These are phyloP conservation scores for Probaryconus sp. DNA, from an alignment of 1,140 invertebrate species.

Conservation along the genomic window DNA sequence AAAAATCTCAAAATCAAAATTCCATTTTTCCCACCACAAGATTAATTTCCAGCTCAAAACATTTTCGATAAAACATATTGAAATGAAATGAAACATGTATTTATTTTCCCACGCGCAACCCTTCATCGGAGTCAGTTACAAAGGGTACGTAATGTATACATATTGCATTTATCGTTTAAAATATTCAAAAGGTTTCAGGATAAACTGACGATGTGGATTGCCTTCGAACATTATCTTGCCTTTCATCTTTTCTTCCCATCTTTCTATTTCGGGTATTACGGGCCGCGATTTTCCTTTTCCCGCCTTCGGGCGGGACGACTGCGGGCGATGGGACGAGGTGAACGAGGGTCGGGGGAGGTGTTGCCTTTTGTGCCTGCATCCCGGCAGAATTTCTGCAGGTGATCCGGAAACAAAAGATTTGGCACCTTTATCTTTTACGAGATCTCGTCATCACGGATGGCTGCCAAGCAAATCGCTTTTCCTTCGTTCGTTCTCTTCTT, in stretches of 20 bases:
- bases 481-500: no score
- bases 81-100: no score
- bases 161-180: slow-evolving; percentile 64
- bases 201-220: neutral
- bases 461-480: slow-evolving; percentile 42
- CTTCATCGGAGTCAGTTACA: slow-evolving; percentile 7
- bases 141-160: slow-evolving; percentile 61
- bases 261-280: slow-evolving; percentile 9
- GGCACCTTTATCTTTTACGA: slow-evolving; percentile 63
- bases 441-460: slow-evolving; percentile 2
- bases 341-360: slow-evolving; percentile 29
- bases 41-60: no score
- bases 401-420: slow-evolving; percentile 67
- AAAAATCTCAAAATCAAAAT: no score
- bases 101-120: no score
- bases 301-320: neutral
- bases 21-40: no score
- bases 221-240: slow-evolving; percentile 22
- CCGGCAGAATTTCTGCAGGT: slow-evolving; percentile 22
- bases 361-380: slow-evolving; percentile 35
- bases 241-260: slow-evolving; percentile 12
- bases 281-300: slow-evolving; percentile 32
- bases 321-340: slow-evolving; percentile 4
- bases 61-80: no score
- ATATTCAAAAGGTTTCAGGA: slow-evolving; percentile 62